Conservation (phyloP, 2,888 invertebrate genomes). For the Buathra laborator region DNA sequence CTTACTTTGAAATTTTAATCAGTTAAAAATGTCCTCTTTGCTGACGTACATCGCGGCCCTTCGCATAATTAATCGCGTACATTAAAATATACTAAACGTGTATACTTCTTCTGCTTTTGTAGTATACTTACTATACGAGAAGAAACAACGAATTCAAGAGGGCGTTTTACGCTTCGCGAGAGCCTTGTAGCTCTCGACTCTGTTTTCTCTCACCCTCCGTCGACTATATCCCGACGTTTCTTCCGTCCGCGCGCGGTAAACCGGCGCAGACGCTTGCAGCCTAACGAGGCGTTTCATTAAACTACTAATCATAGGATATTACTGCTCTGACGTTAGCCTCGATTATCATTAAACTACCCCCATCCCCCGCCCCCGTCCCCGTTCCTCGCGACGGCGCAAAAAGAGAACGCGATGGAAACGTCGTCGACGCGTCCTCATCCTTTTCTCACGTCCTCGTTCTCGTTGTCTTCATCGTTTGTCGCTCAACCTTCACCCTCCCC, state of each 20-base stretch:
- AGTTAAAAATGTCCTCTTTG: not conserved
- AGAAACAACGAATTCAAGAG: not conserved
- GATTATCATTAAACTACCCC: conserved; percentile 47
- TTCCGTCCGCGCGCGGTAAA: conserved; percentile 13
- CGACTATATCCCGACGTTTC: not conserved
- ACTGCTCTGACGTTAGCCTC: conserved; percentile 37
- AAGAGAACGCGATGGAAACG: not conserved
- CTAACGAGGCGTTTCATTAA: conserved; percentile 59
- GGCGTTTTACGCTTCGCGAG: not conserved
- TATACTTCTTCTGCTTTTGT: not conserved
- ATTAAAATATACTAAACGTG: not conserved
- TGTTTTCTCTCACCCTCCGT: not conserved
- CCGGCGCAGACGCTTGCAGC: conserved; percentile 7
- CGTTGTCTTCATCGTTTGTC: conserved; percentile 12
- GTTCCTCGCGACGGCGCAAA: not conserved
- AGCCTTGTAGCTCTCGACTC: not conserved
- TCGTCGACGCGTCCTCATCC: conserved; percentile 7
- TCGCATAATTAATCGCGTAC: not conserved
- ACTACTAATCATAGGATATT: conserved; percentile 55
- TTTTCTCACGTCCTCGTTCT: not conserved
- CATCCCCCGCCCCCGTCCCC: no score
- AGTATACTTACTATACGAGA: not conserved
- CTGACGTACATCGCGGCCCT: not conserved
- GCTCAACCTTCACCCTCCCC: not conserved
- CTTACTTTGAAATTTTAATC: not conserved